phyloP scores from a whole-genome alignment of 2,888 invertebrate genomes.

The Caenorhabditis virilis region DNA sequence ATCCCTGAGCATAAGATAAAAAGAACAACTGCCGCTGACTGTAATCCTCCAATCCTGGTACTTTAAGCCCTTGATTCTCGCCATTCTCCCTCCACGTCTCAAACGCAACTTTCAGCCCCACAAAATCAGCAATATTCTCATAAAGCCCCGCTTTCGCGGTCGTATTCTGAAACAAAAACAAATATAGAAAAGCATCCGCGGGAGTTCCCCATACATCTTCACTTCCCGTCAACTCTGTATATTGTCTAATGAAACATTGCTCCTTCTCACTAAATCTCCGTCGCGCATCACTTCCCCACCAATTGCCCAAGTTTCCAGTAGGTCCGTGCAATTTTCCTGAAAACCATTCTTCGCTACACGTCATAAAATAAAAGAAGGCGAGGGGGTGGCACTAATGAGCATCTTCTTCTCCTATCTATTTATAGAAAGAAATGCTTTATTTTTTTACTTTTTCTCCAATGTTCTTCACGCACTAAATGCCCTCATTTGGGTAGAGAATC shows the following conservation, averaged over 20 bases:
- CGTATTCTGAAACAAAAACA: no score
- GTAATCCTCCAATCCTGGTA: slow-evolving; percentile 26
- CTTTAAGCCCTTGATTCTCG: slow-evolving; percentile 1
- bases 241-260: slow-evolving; percentile 42
- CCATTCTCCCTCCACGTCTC: slow-evolving; percentile 15
- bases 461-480: no score
- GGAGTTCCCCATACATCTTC: no score
- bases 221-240: slow-evolving; percentile 30
- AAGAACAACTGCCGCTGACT: slow-evolving; percentile 43
- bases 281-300: slow-evolving; percentile 26
- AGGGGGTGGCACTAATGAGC: no score
- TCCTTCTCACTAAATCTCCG: slow-evolving; percentile 24
- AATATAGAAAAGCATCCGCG: no score
- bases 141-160: slow-evolving; percentile 34
- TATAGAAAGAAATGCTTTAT: no score
- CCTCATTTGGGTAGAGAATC: no score
- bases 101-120: slow-evolving; percentile 42
- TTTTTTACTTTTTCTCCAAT: no score
- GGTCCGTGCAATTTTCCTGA: slow-evolving; percentile 47
- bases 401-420: no score
- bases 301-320: slow-evolving; percentile 38
- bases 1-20: slow-evolving; percentile 43
- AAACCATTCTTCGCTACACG: neutral
- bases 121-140: slow-evolving; percentile 45
- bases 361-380: neutral